phyloP scores from a whole-genome alignment of 2,797 vertebrate species.

The Malacoraja senta region DNA sequence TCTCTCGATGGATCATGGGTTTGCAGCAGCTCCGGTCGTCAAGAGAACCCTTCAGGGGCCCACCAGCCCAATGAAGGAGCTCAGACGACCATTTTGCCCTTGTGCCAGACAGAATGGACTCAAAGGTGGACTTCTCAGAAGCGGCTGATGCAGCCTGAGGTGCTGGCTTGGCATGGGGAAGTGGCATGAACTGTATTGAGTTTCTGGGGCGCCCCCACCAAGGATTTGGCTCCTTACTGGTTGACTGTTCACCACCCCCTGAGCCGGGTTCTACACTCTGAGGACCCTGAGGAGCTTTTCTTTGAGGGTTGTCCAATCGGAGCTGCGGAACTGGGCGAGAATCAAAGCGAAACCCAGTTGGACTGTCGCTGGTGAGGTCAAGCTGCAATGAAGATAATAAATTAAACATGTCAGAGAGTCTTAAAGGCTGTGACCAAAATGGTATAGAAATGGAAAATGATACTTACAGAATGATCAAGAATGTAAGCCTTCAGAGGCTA shows the following conservation, averaged over 20 bases:
- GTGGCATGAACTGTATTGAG: slow-evolving; percentile 32
- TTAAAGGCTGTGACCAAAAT: background rate
- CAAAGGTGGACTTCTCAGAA: slow-evolving; percentile 25
- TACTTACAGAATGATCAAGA: background rate
- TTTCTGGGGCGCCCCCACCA: slow-evolving; percentile 9
- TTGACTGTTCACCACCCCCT: background rate
- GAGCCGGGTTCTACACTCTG: background rate
- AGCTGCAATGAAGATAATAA: slow-evolving; percentile 30
- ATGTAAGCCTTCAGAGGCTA: background rate
- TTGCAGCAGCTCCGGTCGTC: background rate
- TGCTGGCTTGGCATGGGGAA: background rate
- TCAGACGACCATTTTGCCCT: slow-evolving; percentile 34
- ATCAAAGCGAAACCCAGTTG: background rate
- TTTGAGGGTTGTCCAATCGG: background rate
- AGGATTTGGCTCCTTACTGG: slow-evolving; percentile 11
- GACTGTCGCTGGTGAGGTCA: slow-evolving; percentile 29
- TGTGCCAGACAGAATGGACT: slow-evolving; percentile 13
- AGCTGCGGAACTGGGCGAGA: background rate
- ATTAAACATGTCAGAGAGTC: slow-evolving; percentile 26
- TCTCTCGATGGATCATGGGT: background rate
- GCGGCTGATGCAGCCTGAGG: background rate
- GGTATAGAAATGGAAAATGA: slow-evolving; percentile 19
- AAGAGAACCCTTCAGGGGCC: slow-evolving; percentile 11
- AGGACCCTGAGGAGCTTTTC: background rate
- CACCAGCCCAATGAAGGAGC: slow-evolving; percentile 19